Evolutionary conservation across 1,140 invertebrate species (phyloP).

Genomic region (Saccostrea cuccullata): DNA sequence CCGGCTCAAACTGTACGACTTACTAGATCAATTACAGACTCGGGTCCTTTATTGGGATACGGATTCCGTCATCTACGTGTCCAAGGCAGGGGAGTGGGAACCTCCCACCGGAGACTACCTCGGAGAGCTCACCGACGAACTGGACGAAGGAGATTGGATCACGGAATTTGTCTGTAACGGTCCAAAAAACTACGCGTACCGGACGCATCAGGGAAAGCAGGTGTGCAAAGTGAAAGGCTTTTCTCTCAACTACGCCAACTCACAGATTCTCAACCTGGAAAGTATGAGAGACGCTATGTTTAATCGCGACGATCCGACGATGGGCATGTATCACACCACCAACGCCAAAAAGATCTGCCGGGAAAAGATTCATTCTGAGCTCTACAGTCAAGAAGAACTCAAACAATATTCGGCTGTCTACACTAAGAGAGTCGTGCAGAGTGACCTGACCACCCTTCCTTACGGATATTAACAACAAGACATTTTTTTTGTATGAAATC

Average conservation of each 20-base stretch:
- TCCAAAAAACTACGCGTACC: too few species aligned
- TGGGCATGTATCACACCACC: neutral
- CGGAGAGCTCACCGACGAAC: constrained; percentile 53
- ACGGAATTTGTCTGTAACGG: neutral
- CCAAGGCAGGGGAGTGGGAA: neutral
- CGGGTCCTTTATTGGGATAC: constrained; percentile 78
- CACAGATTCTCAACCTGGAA: too few species aligned
- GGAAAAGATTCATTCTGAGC: constrained; percentile 4
- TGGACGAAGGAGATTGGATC: constrained; percentile 36
- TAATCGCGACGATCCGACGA: too few species aligned
- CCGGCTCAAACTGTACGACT: constrained; percentile 75
- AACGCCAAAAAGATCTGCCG: constrained; percentile 39
- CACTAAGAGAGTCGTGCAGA: constrained; percentile 18
- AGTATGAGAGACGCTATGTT: too few species aligned
- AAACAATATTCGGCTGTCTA: constrained; percentile 39
- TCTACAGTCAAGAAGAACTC: constrained; percentile 1
- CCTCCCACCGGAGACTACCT: constrained; percentile 49
- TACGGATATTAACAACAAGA: constrained; percentile 35
- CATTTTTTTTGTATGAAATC: too few species aligned
- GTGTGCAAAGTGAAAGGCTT: too few species aligned
- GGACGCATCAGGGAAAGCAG: too few species aligned
- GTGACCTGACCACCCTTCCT: constrained; percentile 11
- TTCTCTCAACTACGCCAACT: too few species aligned
- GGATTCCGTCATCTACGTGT: constrained; percentile 63
- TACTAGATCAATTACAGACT: constrained; percentile 69